A percentile compares a stretch with the other conserved stretches of the same genome.
These are phyloP conservation scores for Chrysochloris asiatica DNA, from an alignment of 2,113 vertebrate genomes.

Conservation along the genomic window DNA sequence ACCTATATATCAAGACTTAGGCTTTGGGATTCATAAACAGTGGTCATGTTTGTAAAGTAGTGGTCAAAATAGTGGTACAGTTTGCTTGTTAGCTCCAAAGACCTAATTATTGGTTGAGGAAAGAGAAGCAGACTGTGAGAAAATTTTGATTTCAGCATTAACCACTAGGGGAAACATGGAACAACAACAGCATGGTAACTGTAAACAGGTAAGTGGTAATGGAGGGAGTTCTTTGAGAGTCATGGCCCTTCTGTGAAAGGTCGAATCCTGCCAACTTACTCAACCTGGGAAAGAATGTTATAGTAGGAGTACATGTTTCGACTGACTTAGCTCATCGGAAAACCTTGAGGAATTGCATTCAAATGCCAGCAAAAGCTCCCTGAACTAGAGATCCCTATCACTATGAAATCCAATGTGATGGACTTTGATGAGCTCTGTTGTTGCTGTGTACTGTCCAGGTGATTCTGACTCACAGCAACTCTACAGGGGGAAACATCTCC, in stretches of 20 bases:
- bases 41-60: too few relatives aligned
- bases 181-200: not conserved
- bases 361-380: not conserved
- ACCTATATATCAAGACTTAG: not conserved
- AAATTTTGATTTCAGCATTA: not conserved
- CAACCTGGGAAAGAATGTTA: not conserved
- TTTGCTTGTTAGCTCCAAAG: not conserved
- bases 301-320: not conserved
- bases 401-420: not conserved
- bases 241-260: not conserved
- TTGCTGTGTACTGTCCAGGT: not conserved
- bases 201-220: not conserved
- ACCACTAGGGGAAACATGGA: not conserved
- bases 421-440: not conserved
- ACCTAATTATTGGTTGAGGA: not conserved
- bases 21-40: not conserved
- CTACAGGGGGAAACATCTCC: not conserved
- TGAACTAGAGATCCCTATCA: not conserved
- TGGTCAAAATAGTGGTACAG: not conserved
- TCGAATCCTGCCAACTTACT: not conserved
- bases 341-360: not conserved
- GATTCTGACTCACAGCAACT: not conserved
- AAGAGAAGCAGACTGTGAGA: not conserved
- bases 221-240: not conserved
- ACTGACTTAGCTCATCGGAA: conserved; percentile 4